These are phyloP conservation scores for Lycocerus yunnanus DNA, from an alignment of 2,888 invertebrate genomes.

Conservation along the genomic window DNA sequence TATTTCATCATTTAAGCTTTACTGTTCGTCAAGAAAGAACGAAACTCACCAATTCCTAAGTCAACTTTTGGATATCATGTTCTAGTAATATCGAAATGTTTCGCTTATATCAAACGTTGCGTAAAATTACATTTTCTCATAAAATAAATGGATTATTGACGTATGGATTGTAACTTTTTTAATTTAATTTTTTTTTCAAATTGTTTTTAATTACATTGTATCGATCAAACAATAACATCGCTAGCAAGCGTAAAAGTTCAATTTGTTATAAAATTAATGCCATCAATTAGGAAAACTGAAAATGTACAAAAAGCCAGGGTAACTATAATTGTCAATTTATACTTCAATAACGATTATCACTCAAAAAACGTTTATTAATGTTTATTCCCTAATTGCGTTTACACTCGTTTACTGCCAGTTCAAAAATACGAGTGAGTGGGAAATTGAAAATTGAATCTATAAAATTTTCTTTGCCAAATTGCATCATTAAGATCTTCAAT, in stretches of 20 bases:
- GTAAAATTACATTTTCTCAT: not conserved
- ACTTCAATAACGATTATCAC: constrained; percentile 29
- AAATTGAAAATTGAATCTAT: not conserved
- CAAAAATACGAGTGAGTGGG: not conserved
- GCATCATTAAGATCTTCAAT: constrained; percentile 41
- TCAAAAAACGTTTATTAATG: constrained; percentile 20
- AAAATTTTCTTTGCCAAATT: constrained; percentile 18
- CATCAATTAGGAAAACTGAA: constrained; percentile 28
- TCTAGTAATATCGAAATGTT: not conserved
- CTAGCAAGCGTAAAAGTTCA: constrained; percentile 13
- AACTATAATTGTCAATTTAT: constrained; percentile 25
- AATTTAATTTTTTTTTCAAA: not conserved
- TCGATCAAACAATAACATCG: constrained; percentile 15
- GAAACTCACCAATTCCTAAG: not conserved
- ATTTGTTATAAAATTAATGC: constrained; percentile 29
- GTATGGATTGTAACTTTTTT: not conserved
- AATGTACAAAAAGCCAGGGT: constrained; percentile 20
- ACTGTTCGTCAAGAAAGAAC: not conserved
- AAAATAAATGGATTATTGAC: not conserved
- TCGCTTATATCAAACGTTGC: not conserved
- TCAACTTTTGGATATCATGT: not conserved
- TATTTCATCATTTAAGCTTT: constrained; percentile 26
- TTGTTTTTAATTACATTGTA: constrained; percentile 22
- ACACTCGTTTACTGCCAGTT: not conserved
- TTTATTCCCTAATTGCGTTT: constrained; percentile 22